A percentile compares a stretch with the other conserved stretches of the same genome.
phyloP scores from a whole-genome alignment of 2,113 vertebrate species.

The Ardeotis arabs region DNA sequence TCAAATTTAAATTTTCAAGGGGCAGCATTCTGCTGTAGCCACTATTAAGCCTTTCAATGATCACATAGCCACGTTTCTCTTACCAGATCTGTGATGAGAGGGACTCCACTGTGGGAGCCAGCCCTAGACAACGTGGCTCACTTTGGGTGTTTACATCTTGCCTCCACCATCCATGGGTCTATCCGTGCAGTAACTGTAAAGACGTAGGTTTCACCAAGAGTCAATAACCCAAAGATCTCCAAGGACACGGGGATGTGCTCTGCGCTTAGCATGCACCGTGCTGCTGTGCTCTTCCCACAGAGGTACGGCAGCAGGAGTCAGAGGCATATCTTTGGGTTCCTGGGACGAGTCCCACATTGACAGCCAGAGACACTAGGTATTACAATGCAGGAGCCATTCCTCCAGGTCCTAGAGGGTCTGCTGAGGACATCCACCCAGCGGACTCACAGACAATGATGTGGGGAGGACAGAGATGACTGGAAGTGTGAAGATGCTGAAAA shows the following conservation, averaged over 20 bases:
- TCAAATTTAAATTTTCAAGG: too few relatives aligned
- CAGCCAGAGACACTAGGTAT: neutral
- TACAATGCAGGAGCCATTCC: neutral
- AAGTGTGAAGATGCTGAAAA: neutral
- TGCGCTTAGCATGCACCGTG: neutral
- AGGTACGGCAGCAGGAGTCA: neutral
- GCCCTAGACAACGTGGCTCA: neutral
- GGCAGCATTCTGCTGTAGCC: too few relatives aligned
- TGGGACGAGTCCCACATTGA: neutral
- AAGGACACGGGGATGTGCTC: rapidly evolving
- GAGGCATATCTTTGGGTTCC: neutral
- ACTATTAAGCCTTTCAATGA: too few relatives aligned
- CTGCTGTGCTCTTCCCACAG: neutral
- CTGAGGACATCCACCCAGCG: neutral
- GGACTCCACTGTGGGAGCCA: neutral
- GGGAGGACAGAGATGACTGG: neutral
- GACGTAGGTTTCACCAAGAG: neutral
- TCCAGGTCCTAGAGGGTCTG: neutral
- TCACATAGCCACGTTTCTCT: neutral
- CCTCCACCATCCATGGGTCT: neutral
- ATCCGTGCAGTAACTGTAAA: neutral
- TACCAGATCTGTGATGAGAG: neutral
- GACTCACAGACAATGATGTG: neutral
- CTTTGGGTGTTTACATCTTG: neutral
- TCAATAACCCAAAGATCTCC: neutral